Evolutionary conservation across 2,888 invertebrate genomes (phyloP), one percentile per base, ranked within the genome.

Genomic region (Eupithecia pulchellata): DNA sequence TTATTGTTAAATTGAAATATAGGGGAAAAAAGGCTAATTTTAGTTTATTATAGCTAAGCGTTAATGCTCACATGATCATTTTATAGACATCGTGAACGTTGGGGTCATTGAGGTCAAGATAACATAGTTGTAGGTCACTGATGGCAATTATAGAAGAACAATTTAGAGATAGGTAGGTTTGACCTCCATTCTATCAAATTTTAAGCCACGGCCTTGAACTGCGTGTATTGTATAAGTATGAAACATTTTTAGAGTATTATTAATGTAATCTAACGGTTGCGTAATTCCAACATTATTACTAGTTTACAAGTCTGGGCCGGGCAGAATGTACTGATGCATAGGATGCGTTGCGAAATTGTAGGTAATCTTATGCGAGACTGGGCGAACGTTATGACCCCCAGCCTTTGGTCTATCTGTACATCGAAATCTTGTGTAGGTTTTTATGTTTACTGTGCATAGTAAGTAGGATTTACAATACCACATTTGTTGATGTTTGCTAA

Each of bases 341-440:
- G 72, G 75, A 58, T 65, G 64, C 52, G 72, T 85, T 84, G 79
- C 81, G 82, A 81, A 82, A 85, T 78, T 66, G n/a, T n/a, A n/a
- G 25, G 69, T 75, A 77, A 76, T 75, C 74, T 75, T 70, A 70
- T 66, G 71, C 70, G 73, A 66, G 71, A 68, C 68, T 68, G 62
- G 76, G 82, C 79, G 82, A 81, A 76, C 75, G 83, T 81, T n/a
- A 81, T 83, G 83, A 84, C 83, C 83, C 78, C 77, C 75, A 73
- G 73, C 61, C 65, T 61, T 58, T 78, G 66, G 64, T 74, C 74
- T 74, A 79, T 76, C 78, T 76, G 14, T 60, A 66, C 36, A 34
- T 61, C n/a, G 25, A 14, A 61, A 36, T 61, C 61, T 61, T 8
- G 36, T 65, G 57, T 32, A 27, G 72, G 68, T 39, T 39, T n/a